phyloP scores from a whole-genome alignment of 2,888 invertebrate species.

The Myathropa florea region DNA sequence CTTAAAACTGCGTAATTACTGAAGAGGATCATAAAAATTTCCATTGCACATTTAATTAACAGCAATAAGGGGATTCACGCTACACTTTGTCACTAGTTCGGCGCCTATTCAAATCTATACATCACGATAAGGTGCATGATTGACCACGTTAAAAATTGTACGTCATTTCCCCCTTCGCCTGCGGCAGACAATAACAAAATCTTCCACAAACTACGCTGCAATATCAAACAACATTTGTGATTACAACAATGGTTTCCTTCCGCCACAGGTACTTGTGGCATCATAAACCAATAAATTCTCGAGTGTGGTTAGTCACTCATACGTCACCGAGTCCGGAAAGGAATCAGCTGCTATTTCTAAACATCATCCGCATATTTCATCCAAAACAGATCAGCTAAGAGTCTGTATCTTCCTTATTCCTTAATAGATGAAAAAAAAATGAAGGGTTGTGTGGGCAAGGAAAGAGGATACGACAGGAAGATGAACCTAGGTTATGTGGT shows the following conservation, averaged over 20 bases:
- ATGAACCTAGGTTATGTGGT: conserved; percentile 47
- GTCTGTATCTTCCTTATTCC: conserved; percentile 1
- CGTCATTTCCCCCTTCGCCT: conserved; percentile 9
- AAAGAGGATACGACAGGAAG: conserved; percentile 22
- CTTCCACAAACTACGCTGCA: not conserved
- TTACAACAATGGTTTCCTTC: conserved; percentile 22
- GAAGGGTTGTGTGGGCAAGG: conserved; percentile 6
- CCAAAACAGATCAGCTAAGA: conserved; percentile 13
- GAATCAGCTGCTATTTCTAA: conserved; percentile 60
- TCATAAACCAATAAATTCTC: conserved; percentile 54
- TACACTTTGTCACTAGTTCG: conserved; percentile 14
- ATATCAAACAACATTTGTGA: conserved; percentile 10
- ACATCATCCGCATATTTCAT: not conserved
- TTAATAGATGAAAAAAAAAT: not conserved
- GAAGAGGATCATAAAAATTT: conserved; percentile 21
- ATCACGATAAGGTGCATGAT: not conserved
- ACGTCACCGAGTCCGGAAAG: conserved; percentile 49
- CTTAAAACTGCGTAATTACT: conserved; percentile 15
- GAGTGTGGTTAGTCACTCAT: conserved; percentile 38
- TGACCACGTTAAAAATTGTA: not conserved
- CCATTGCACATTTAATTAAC: conserved; percentile 36
- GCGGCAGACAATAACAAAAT: too few relatives aligned
- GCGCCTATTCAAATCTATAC: not conserved
- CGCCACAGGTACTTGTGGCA: conserved; percentile 2
- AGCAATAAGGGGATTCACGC: conserved; percentile 15